Percentiles rank a stretch among this genome's conserved stretches.
phyloP scores from a whole-genome alignment of 2,113 vertebrate species.

The Neodon shergylaensis region DNA sequence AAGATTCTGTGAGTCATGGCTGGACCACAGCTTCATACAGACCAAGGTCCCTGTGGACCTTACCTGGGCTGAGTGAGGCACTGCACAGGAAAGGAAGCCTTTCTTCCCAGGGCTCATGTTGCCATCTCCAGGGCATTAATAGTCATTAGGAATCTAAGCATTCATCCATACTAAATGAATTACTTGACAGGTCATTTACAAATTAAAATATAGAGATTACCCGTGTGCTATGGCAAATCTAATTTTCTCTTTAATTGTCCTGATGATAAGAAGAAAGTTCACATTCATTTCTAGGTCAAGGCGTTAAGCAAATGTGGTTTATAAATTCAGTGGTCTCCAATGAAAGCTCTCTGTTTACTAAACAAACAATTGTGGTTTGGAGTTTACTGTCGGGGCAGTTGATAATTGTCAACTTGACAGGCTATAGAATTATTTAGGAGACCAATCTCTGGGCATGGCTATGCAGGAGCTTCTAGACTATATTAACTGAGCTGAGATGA shows the following conservation, averaged over 20 bases:
- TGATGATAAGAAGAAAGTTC: neutral
- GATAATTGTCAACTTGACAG: neutral
- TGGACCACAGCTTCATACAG: neutral
- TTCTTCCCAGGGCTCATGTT: neutral
- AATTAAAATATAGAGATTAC: neutral
- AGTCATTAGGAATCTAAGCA: neutral
- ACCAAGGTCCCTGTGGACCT: neutral
- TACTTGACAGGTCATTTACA: neutral
- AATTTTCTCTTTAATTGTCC: neutral
- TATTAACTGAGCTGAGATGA: neutral
- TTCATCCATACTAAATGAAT: neutral
- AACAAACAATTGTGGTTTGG: neutral
- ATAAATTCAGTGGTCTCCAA: neutral
- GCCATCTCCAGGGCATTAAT: neutral
- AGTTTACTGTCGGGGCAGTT: neutral
- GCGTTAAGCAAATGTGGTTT: neutral
- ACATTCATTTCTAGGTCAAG: neutral
- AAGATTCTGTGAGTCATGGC: neutral
- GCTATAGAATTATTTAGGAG: neutral
- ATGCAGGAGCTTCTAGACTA: neutral
- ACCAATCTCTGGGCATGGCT: neutral
- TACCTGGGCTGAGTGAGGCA: neutral
- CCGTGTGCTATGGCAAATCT: neutral
- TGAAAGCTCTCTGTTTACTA: neutral
- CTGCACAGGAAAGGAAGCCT: neutral